phyloP scores from a whole-genome alignment of 2,888 invertebrate genomes.

The Lepidochitona cinerea region DNA sequence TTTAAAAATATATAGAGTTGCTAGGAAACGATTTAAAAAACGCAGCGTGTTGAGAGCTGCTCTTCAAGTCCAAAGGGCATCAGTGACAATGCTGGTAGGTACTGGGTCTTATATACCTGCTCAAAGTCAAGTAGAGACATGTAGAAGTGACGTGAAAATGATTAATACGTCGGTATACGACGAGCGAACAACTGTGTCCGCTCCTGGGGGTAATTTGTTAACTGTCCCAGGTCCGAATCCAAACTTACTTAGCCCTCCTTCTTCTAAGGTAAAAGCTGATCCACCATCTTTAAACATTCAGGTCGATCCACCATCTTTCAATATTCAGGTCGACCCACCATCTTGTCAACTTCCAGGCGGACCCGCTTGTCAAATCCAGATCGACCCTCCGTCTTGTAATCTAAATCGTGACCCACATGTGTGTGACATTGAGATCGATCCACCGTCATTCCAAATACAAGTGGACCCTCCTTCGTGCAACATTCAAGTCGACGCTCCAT shows the following conservation, averaged over 20 bases:
- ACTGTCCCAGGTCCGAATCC: not conserved
- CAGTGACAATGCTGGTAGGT: not conserved
- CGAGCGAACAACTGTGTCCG: not conserved
- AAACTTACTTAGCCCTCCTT: not conserved
- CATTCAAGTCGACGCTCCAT: too few species aligned
- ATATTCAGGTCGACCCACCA: too few species aligned
- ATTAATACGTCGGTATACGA: not conserved
- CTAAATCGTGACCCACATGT: too few species aligned
- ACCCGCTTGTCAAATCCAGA: too few species aligned
- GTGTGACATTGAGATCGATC: too few species aligned
- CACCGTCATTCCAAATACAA: too few species aligned
- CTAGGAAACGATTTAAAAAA: slow-evolving; percentile 83
- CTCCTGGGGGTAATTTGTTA: not conserved
- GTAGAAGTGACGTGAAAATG: not conserved
- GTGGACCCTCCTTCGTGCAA: too few species aligned
- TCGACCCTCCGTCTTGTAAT: too few species aligned
- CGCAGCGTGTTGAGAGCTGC: not conserved
- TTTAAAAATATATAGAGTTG: slow-evolving; percentile 95
- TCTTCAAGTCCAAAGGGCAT: slow-evolving; percentile 1
- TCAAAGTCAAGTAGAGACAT: not conserved
- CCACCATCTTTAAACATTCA: too few species aligned
- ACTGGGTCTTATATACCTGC: not conserved
- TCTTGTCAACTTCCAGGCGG: too few species aligned
- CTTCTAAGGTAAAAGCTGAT: too few species aligned
- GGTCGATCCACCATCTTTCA: too few species aligned